phyloP scores from a whole-genome alignment of 2,888 invertebrate genomes.

The Leptogaster cylindrica region DNA sequence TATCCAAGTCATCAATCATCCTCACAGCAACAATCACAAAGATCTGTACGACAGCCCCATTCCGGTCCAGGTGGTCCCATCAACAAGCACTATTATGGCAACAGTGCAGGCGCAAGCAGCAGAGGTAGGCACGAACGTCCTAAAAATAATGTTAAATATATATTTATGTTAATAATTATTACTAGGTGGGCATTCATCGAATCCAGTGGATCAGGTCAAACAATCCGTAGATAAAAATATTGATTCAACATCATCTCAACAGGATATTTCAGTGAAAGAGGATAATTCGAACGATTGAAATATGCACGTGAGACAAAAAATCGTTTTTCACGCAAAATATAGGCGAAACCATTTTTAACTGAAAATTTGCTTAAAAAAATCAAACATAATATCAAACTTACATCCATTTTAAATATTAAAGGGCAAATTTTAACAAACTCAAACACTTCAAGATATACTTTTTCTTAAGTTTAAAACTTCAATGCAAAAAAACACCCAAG shows the following conservation, averaged over 20 bases:
- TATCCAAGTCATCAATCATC: constrained; percentile 56
- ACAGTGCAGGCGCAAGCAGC: constrained; percentile 26
- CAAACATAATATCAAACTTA: background rate
- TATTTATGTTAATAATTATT: background rate
- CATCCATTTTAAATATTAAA: constrained; percentile 2
- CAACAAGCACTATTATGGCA: constrained; percentile 56
- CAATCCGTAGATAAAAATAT: constrained; percentile 36
- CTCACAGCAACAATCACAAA: constrained; percentile 51
- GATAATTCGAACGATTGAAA: constrained; percentile 44
- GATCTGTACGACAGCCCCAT: constrained; percentile 34
- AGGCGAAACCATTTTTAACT: too few relatives aligned
- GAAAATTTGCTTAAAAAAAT: too few relatives aligned
- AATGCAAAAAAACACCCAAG: constrained; percentile 5
- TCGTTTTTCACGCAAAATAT: constrained; percentile 38
- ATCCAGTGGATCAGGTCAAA: constrained; percentile 42
- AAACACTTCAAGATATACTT: background rate
- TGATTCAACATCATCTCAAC: constrained; percentile 36
- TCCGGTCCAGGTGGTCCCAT: constrained; percentile 53
- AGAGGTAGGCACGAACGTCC: constrained; percentile 30
- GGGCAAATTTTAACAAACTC: background rate
- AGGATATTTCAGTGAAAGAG: constrained; percentile 43
- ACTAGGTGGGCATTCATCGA: constrained; percentile 45
- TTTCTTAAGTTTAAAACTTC: constrained; percentile 10
- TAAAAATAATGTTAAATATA: constrained; percentile 25
- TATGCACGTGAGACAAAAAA: constrained; percentile 31